Evolutionary conservation across 2,888 invertebrate genomes (phyloP).

Genomic region (Prenolepis imparis): DNA sequence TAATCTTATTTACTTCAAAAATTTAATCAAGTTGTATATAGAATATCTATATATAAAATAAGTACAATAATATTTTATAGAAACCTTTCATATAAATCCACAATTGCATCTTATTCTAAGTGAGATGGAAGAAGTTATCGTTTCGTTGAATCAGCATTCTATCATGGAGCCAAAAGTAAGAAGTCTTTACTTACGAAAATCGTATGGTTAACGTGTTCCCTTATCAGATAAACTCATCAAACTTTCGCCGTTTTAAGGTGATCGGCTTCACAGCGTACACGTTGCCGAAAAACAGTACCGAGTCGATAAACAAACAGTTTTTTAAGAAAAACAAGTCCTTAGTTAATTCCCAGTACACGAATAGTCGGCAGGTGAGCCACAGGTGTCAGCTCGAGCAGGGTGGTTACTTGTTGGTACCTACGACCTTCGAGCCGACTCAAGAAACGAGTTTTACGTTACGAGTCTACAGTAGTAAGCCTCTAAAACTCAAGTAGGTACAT

Average conservation of each 20-base stretch:
- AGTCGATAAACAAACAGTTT: conserved; percentile 92
- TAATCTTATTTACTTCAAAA: background rate
- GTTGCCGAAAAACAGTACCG: conserved; percentile 90
- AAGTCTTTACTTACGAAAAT: conserved; percentile 1
- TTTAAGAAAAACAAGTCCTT: conserved; percentile 95
- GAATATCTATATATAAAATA: background rate
- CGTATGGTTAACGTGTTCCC: background rate
- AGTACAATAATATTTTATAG: conserved; percentile 83
- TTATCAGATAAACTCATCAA: background rate
- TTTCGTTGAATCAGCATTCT: conserved; percentile 95
- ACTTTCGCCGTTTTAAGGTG: conserved; percentile 82
- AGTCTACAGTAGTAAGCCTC: conserved; percentile 92
- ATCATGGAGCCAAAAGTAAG: conserved; percentile 96
- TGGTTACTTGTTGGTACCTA: conserved; percentile 94
- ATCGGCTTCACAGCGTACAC: conserved; percentile 96
- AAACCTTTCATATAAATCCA: conserved; percentile 97
- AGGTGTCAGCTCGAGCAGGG: conserved; percentile 93
- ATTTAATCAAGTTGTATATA: background rate
- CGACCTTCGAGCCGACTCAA: conserved; percentile 96
- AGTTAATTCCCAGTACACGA: conserved; percentile 96
- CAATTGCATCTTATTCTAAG: conserved; percentile 93
- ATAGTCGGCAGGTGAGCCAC: conserved; percentile 95
- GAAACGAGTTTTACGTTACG: conserved; percentile 95
- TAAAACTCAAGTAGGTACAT: conserved; percentile 91
- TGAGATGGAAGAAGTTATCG: conserved; percentile 93